A percentile compares a stretch with the other conserved stretches of the same genome.
phyloP scores from a whole-genome alignment of 2,888 invertebrate species.

The Parascotia fuliginaria region DNA sequence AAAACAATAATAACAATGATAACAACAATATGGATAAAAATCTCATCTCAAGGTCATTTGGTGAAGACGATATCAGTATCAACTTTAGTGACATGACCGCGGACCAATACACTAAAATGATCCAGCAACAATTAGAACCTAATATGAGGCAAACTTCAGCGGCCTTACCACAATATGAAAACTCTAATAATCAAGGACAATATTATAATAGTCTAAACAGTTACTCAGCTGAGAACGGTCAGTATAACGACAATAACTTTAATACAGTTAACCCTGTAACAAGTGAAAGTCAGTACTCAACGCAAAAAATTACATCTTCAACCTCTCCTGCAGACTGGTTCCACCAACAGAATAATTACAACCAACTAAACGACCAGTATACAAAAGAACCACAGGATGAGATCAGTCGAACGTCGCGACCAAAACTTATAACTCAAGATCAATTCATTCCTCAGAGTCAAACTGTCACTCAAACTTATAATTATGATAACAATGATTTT shows the following conservation, averaged over 20 bases:
- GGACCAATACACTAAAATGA: conserved; percentile 73
- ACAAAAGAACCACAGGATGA: conserved; percentile 12
- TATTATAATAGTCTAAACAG: conserved; percentile 22
- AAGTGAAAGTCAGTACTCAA: conserved; percentile 20
- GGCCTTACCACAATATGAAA: conserved; percentile 15
- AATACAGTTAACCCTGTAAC: conserved; percentile 16
- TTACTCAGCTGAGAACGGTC: conserved; percentile 20
- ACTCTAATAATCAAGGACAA: conserved; percentile 12
- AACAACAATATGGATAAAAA: conserved; percentile 57
- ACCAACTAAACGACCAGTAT: conserved; percentile 3
- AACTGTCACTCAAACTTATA: conserved; percentile 64
- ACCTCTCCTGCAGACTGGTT: conserved; percentile 14
- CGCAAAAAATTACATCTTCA: conserved; percentile 14
- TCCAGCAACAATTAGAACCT: conserved; percentile 62
- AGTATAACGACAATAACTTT: conserved; percentile 14
- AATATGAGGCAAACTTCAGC: conserved; percentile 39
- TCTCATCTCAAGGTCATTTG: conserved; percentile 75
- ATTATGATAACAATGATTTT: conserved; percentile 60
- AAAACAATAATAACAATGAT: conserved; percentile 24
- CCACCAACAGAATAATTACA: conserved; percentile 11
- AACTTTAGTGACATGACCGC: conserved; percentile 78
- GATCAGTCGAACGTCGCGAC: conserved; percentile 28
- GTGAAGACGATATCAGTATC: conserved; percentile 73
- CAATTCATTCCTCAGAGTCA: conserved; percentile 62
- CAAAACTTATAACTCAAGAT: conserved; percentile 60